Evolutionary conservation across 2,888 invertebrate genomes (phyloP), one percentile per base, ranked within the genome.

Genomic region (Pristionchus exspectatus): DNA sequence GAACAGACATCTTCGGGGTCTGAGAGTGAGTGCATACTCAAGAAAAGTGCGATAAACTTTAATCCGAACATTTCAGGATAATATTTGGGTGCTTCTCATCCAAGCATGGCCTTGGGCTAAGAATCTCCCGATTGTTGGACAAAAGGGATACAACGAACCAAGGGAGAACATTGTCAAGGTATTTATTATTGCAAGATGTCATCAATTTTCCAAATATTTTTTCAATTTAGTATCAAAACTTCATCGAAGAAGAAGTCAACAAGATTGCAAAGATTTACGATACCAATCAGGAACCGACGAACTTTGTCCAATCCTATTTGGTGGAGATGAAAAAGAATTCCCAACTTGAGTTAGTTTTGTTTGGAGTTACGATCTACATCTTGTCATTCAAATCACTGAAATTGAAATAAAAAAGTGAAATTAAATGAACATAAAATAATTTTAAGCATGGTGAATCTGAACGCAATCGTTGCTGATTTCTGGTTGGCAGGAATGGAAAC

Each of bases 401-500:
- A n/a, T n/a, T n/a, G n/a, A n/a, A n/a, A n/a, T n/a, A n/a, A n/a
- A n/a, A n/a, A n/a, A n/a, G n/a, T 9, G 44, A 5, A 44, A 9
- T 44, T 3, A 44, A 44, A 5, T 44, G 9, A 5, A 44, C 44
- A 44, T 9, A 3, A 44, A 44, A 7, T 18, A 2, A 18, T 5
- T 72, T 87, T 50, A 54, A 90, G 90, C 44, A 33, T 90, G 69
- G 30, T 5, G 24, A 77, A 90, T 24, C 85, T 90, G 44, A 30
- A 84, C 89, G 88, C 88, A 18, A 66, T 83, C 69, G 81, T 81
- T 7, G 63, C 91, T 14, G 93, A 93, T 85, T 91, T 93, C 89
- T 93, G 92, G 91, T 16, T 93, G 27, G 93, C 93, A n/a, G 93
- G 93, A 21, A 93, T 93, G 92, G 93, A 93, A 38, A 93, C 93